phyloP scores from a whole-genome alignment of 35 echinoderm and acorn worm species.

The Apostichopus parvimensis region DNA sequence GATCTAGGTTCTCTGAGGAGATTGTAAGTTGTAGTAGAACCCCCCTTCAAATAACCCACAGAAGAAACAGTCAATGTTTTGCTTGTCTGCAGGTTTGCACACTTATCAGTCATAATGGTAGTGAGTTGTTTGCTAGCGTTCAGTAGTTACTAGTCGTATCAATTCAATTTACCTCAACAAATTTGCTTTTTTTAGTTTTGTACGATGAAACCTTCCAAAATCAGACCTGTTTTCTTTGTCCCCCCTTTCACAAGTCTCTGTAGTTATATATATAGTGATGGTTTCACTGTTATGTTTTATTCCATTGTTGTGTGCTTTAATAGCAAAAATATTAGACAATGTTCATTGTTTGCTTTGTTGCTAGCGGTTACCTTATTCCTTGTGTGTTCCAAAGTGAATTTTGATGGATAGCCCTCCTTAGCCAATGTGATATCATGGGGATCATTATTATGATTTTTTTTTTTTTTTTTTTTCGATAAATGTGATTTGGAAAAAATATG shows the following conservation, averaged over 20 bases:
- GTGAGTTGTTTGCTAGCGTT: background rate
- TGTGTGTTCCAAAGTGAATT: too few species aligned
- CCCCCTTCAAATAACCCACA: background rate
- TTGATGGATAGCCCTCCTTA: too few species aligned
- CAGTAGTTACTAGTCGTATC: background rate
- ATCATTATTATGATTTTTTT: too few species aligned
- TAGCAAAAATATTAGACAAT: background rate
- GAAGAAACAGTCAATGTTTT: background rate
- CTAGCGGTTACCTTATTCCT: background rate
- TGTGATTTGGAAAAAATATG: too few species aligned
- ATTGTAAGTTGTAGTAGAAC: constrained; percentile 43
- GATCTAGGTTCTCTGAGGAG: constrained; percentile 43
- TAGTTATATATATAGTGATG: background rate
- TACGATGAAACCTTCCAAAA: too few species aligned
- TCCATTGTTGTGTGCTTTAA: background rate
- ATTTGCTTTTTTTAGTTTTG: background rate
- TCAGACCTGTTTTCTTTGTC: background rate
- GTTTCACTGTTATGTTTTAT: background rate
- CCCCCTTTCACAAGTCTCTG: background rate
- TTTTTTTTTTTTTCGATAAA: too few species aligned
- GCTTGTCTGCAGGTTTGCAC: background rate
- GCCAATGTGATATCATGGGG: too few species aligned
- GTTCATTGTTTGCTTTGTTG: constrained; percentile 1
- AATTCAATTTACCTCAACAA: background rate
- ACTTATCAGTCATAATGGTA: background rate